A percentile compares a stretch with the other conserved stretches of the same genome.
Conservation (phyloP, 2,888 invertebrate genomes). For the Lypha dubia region DNA sequence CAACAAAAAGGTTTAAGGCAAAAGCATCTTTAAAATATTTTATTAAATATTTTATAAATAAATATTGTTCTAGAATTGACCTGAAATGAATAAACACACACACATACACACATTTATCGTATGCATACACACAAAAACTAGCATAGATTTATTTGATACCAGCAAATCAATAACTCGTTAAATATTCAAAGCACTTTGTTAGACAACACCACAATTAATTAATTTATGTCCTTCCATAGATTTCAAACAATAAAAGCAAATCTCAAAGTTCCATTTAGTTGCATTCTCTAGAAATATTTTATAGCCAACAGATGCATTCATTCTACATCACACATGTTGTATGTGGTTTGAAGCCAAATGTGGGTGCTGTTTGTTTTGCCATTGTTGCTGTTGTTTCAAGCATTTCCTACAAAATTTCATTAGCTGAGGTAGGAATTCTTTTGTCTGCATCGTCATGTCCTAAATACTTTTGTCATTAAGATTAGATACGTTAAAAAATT, state of each 20-base stretch:
- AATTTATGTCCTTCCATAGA: conserved; percentile 35
- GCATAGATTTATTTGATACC: conserved; percentile 3
- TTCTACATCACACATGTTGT: not conserved
- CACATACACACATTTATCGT: no score
- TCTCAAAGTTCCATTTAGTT: conserved; percentile 15
- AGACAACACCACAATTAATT: conserved; percentile 32
- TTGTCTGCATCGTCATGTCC: conserved; percentile 46
- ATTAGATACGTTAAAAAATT: conserved; percentile 64
- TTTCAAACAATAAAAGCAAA: conserved; percentile 19
- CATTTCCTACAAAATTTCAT: conserved; percentile 46
- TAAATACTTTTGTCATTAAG: conserved; percentile 64
- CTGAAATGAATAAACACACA: not conserved
- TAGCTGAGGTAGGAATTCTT: not conserved
- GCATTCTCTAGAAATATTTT: conserved; percentile 25
- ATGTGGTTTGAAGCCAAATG: not conserved
- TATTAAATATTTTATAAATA: not conserved
- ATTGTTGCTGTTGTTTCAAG: conserved; percentile 13
- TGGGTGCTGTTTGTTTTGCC: not conserved
- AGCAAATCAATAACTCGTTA: conserved; percentile 21
- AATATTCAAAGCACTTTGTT: conserved; percentile 8
- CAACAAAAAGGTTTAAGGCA: no score
- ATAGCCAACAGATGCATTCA: conserved; percentile 26
- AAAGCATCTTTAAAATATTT: not conserved
- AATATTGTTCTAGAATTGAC: not conserved
- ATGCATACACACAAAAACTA: not conserved